These are phyloP conservation scores for Agonopterix arenella DNA, from an alignment of 2,888 invertebrate species.

Conservation along the genomic window DNA sequence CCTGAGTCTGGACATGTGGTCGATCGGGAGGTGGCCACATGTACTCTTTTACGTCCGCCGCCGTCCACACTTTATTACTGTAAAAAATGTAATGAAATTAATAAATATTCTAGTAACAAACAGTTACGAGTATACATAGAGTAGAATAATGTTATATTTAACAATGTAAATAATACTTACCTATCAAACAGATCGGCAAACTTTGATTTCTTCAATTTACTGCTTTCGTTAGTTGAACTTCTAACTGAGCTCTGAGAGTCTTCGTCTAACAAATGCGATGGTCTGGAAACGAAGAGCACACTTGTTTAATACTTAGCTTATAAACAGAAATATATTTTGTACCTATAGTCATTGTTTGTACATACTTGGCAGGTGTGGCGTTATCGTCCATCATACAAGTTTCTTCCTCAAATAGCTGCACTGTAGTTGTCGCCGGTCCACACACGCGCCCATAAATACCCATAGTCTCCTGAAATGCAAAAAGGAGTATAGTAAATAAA, in stretches of 20 bases:
- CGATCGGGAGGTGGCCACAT: slow-evolving; percentile 87
- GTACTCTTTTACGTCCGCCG: slow-evolving; percentile 94
- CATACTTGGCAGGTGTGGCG: slow-evolving; percentile 64
- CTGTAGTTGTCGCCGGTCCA: slow-evolving; percentile 67
- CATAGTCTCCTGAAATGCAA: slow-evolving; percentile 61
- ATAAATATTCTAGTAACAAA: neutral
- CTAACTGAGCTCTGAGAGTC: slow-evolving; percentile 90
- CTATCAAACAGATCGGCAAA: slow-evolving; percentile 70
- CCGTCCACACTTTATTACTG: slow-evolving; percentile 81
- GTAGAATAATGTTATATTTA: neutral
- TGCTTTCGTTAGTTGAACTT: slow-evolving; percentile 84
- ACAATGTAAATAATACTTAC: slow-evolving; percentile 25
- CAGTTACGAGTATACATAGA: neutral
- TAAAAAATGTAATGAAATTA: slow-evolving; percentile 16
- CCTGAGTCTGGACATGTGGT: slow-evolving; percentile 49
- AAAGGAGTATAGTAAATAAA: neutral
- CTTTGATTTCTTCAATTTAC: slow-evolving; percentile 66
- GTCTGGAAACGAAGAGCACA: slow-evolving; percentile 35
- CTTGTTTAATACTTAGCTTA: too few species aligned
- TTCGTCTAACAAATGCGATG: slow-evolving; percentile 78
- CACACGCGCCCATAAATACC: slow-evolving; percentile 70
- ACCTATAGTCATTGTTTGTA: neutral
- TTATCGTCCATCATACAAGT: slow-evolving; percentile 86
- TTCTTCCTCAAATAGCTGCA: slow-evolving; percentile 83
- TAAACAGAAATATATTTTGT: too few species aligned